Percentiles rank a stretch among this genome's conserved stretches.
Conservation (phyloP, 2,113 vertebrate genomes). For the Fukomys damarensis region DNA sequence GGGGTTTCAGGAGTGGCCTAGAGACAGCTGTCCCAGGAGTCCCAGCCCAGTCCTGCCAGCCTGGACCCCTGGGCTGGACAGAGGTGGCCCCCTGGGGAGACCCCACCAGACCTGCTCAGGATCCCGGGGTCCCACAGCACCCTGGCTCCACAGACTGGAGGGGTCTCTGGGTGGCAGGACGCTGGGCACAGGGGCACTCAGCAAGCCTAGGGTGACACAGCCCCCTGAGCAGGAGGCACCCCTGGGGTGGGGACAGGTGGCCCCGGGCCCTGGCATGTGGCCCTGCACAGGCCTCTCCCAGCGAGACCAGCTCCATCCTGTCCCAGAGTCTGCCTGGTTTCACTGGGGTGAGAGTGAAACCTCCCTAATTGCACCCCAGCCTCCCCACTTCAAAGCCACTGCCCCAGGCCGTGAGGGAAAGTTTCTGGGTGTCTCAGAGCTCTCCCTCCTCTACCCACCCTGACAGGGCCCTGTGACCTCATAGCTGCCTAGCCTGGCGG, state of each 20-base stretch:
- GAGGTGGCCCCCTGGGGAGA: not conserved
- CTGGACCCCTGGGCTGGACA: too few relatives aligned
- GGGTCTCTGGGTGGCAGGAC: accelerated
- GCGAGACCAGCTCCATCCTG: not conserved
- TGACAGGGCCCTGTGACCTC: not conserved
- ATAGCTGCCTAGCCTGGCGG: not conserved
- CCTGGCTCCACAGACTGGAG: not conserved
- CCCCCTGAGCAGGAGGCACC: not conserved
- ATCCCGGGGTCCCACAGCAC: accelerated
- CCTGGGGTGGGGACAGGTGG: not conserved
- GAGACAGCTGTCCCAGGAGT: not conserved
- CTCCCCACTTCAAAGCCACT: constrained; percentile 63
- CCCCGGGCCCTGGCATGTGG: accelerated
- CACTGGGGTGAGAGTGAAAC: constrained; percentile 44
- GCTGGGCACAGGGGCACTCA: not conserved
- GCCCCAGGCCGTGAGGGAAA: constrained; percentile 62
- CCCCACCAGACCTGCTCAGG: not conserved
- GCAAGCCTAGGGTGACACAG: not conserved
- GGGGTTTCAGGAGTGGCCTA: too few relatives aligned
- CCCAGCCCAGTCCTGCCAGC: too few relatives aligned
- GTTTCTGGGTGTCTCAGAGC: constrained; percentile 54
- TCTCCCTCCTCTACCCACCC: not conserved
- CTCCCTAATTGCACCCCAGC: constrained; percentile 32
- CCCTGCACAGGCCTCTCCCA: not conserved
- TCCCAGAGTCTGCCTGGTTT: not conserved